phyloP scores from a whole-genome alignment of 2,888 invertebrate species.

The Perizoma flavofasciatum region DNA sequence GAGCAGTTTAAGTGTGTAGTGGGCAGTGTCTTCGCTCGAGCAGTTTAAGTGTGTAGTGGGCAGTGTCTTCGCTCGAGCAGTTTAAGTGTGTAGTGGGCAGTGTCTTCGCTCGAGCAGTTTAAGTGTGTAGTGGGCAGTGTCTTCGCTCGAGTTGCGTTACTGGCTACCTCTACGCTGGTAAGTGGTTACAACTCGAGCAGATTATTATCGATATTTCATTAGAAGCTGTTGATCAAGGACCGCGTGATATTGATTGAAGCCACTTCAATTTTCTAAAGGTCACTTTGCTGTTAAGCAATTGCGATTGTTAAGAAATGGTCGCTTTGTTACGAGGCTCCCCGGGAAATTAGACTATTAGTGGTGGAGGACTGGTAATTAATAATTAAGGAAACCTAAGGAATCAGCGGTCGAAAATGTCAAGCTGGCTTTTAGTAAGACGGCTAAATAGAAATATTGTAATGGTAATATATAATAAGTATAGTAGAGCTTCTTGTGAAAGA shows the following conservation, averaged over 20 bases:
- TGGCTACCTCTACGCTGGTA: background rate
- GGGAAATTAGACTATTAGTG: conserved; percentile 7
- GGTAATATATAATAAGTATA: too few species aligned
- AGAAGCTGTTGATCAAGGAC: conserved; percentile 24
- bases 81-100: too few species aligned
- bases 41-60: too few species aligned
- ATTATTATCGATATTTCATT: conserved; percentile 33
- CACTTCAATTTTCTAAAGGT: conserved; percentile 11
- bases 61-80: too few species aligned
- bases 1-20: too few species aligned
- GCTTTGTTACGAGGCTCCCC: background rate
- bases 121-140: too few species aligned
- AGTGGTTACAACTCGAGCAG: background rate
- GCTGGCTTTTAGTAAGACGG: background rate
- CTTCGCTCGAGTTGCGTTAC: background rate
- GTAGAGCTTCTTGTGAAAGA: too few species aligned
- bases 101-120: too few species aligned
- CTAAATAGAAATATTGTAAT: too few species aligned
- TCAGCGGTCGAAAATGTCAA: background rate
- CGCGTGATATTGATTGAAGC: conserved; percentile 24
- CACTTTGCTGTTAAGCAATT: conserved; percentile 6
- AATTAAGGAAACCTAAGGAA: background rate
- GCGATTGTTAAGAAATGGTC: background rate
- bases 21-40: too few species aligned
- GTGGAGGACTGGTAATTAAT: background rate